Conservation (phyloP, 2,888 invertebrate genomes). For the Fabriciana adippe region DNA sequence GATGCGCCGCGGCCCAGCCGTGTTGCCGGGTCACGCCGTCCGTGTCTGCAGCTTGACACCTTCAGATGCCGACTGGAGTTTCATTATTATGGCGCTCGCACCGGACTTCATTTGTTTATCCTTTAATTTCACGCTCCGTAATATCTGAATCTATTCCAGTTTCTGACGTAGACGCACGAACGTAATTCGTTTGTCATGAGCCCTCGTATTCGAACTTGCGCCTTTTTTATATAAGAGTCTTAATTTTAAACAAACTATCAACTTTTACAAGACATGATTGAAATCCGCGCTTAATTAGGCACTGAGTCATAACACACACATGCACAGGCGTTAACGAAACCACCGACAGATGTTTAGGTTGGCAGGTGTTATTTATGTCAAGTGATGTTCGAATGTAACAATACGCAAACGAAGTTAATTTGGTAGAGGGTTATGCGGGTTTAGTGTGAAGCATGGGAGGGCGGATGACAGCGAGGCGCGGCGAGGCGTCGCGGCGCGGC, state of each 20-base stretch:
- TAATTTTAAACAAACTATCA: constrained; percentile 13
- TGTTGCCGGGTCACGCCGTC: constrained; percentile 69
- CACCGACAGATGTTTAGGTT: constrained; percentile 29
- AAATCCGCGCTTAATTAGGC: constrained; percentile 18
- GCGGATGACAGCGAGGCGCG: constrained; percentile 48
- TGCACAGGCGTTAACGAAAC: constrained; percentile 25
- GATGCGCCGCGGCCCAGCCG: constrained; percentile 62
- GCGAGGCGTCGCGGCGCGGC: constrained; percentile 44
- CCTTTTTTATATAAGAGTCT: constrained; percentile 52
- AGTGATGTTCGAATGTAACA: constrained; percentile 54
- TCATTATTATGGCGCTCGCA: constrained; percentile 73
- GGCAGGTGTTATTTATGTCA: constrained; percentile 58
- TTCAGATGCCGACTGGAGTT: constrained; percentile 75
- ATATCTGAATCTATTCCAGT: constrained; percentile 76
- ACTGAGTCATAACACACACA: constrained; percentile 17
- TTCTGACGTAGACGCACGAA: constrained; percentile 71
- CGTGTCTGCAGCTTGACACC: constrained; percentile 78
- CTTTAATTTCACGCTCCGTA: constrained; percentile 76
- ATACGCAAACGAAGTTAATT: constrained; percentile 75
- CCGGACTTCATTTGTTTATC: constrained; percentile 79
- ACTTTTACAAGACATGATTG: background rate
- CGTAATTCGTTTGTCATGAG: constrained; percentile 69
- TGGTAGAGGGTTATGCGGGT: constrained; percentile 55
- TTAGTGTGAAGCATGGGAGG: constrained; percentile 43
- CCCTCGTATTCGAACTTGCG: constrained; percentile 57